phyloP scores from a whole-genome alignment of 1,140 invertebrate genomes.

The Caenorhabditis briggsae region DNA sequence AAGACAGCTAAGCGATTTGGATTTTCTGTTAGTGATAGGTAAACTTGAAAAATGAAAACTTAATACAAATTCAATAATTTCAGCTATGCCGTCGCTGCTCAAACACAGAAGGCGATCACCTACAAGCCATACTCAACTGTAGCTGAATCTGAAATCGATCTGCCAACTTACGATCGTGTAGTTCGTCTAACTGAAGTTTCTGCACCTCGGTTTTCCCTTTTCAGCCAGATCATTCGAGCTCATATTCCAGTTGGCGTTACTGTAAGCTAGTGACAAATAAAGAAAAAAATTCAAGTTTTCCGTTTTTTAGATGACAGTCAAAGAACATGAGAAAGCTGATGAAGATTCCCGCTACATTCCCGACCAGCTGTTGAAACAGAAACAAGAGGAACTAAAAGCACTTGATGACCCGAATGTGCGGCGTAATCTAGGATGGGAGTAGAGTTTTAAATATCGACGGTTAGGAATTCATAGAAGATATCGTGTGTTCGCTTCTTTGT shows the following conservation, averaged over 20 bases:
- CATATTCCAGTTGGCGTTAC: conserved; percentile 73
- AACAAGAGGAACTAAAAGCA: conserved; percentile 74
- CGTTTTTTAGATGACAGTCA: conserved; percentile 70
- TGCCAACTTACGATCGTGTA: conserved; percentile 71
- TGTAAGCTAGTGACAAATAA: conserved; percentile 14
- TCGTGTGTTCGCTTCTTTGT: background rate
- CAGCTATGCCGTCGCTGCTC: conserved; percentile 74
- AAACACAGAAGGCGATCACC: conserved; percentile 68
- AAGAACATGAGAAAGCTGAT: conserved; percentile 74
- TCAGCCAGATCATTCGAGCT: conserved; percentile 70
- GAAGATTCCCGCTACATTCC: conserved; percentile 76
- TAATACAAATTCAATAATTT: conserved; percentile 58
- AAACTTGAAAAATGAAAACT: conserved; percentile 55
- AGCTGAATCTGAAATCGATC: conserved; percentile 69
- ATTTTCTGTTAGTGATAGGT: conserved; percentile 75
- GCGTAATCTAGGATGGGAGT: conserved; percentile 75
- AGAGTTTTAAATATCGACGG: background rate
- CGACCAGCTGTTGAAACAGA: conserved; percentile 72
- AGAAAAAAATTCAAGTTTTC: background rate
- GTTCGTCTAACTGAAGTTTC: conserved; percentile 71
- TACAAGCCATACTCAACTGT: conserved; percentile 73
- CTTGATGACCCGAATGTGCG: conserved; percentile 74
- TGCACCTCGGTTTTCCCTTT: conserved; percentile 72
- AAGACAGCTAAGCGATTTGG: conserved; percentile 71
- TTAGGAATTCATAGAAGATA: conserved; percentile 29